Evolutionary conservation across 2,113 vertebrate species (phyloP).

Genomic region (Platysternon megacephalum): DNA sequence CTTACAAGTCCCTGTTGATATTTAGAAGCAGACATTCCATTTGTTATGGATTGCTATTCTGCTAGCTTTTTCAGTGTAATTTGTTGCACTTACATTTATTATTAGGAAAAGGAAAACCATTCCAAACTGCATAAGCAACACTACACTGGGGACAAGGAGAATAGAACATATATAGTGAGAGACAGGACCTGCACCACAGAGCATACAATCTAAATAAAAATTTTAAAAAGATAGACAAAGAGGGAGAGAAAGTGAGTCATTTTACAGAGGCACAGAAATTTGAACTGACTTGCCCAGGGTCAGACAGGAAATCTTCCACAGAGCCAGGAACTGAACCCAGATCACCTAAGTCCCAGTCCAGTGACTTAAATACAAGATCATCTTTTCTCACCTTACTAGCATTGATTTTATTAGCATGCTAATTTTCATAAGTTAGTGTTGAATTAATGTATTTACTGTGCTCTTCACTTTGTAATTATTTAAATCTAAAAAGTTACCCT

Average conservation of each 20-base stretch:
- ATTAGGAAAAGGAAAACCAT: neutral
- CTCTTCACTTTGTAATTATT: slow-evolving; percentile 46
- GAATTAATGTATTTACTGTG: slow-evolving; percentile 38
- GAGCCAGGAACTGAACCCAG: neutral
- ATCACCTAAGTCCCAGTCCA: neutral
- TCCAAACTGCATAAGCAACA: neutral
- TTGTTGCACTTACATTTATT: neutral
- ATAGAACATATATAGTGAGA: neutral
- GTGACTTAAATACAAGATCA: neutral
- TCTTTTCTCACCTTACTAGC: neutral
- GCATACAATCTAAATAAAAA: neutral
- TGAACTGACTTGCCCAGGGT: neutral
- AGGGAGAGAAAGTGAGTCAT: neutral
- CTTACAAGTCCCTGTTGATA: neutral
- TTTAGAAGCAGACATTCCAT: neutral
- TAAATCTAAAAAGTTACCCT: slow-evolving; percentile 49
- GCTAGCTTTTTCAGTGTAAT: neutral
- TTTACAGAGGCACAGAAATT: neutral
- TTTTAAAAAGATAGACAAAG: neutral
- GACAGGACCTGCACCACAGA: neutral
- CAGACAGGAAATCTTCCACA: neutral
- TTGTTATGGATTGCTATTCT: neutral
- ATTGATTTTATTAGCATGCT: slow-evolving; percentile 31
- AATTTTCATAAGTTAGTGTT: slow-evolving; percentile 38
- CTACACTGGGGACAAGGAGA: neutral